Evolutionary conservation across 2,888 invertebrate genomes (phyloP), one percentile per base, ranked within the genome.

Genomic region (Polymixis flavicincta): DNA sequence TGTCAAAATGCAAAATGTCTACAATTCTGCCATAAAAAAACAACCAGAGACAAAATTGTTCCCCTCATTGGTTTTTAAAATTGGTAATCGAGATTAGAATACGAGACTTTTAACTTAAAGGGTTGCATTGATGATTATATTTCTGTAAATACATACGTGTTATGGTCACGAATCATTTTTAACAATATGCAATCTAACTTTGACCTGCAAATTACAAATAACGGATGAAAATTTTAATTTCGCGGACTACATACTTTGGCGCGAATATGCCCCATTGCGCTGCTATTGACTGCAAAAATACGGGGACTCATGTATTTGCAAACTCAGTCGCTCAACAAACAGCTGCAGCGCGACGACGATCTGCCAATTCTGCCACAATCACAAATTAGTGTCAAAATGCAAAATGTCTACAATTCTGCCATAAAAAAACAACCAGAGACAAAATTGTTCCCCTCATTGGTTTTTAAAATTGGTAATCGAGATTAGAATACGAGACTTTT

Each of bases 341-440:
- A 94, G 93, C 94, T 93, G 93, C 94, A 92, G 89, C 92, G 86
- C 93, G 91, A 90, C 92, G 92, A 93, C 94, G 95, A 97, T 97
- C 97, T 97, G 97, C 96, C 97, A 90, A 93, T 74, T 75, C 74
- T 74, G 74, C 61, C 71, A 78, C 57, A 78, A 71, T 54, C 68
- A 78, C 63, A 78, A 71, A 78, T 28, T 67, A 80, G n/a, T 66
- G 65, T 78, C 78, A 76, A 68, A 75, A 68, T n/a, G 45, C 78
- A 76, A 68, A 75, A 68, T 28, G 52, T 48, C 54, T 55, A 37
- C n/a, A 37, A 37, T 5, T 5, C 37, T 37, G 37, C 37, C 37
- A 37, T 5, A 37, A 67, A 74, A 84, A 83, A 76, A 82, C 55
- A 77, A 78, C 84, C 87, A 87, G 32, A 85, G 82, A 87, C 70